A percentile compares a stretch with the other conserved stretches of the same genome.
Evolutionary conservation across 2,113 vertebrate genomes (phyloP).

Genomic region (Ursus arctos): DNA sequence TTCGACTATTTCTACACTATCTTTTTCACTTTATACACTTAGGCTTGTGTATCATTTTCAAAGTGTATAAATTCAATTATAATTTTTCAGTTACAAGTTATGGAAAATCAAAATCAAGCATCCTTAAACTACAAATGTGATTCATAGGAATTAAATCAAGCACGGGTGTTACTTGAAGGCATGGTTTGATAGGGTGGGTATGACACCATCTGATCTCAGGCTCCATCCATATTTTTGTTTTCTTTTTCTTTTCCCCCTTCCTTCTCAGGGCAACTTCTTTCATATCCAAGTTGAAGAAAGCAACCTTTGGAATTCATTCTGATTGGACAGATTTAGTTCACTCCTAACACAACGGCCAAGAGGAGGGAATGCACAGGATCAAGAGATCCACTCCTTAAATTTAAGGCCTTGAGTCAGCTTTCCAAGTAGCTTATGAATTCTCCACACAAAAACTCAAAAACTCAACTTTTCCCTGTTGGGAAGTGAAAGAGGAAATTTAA

Average conservation of each 20-base stretch:
- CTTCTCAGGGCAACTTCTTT: neutral
- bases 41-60: neutral
- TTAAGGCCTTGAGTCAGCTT: neutral
- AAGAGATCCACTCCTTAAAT: neutral
- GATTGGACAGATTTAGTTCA: neutral
- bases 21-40: neutral
- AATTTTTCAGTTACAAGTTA: neutral
- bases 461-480: neutral
- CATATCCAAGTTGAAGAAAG: neutral
- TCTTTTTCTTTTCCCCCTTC: neutral
- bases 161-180: neutral
- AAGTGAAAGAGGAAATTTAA: neutral
- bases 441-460: neutral
- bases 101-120: neutral
- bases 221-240: neutral
- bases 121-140: neutral
- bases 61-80: neutral
- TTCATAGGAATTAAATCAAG: neutral
- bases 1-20: neutral
- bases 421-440: neutral
- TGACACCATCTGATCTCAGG: neutral
- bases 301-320: neutral
- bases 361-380: too few species aligned
- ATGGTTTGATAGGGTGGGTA: neutral
- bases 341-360: fast-evolving